Conservation (phyloP, 2,113 vertebrate genomes). For the Etheostoma cragini region DNA sequence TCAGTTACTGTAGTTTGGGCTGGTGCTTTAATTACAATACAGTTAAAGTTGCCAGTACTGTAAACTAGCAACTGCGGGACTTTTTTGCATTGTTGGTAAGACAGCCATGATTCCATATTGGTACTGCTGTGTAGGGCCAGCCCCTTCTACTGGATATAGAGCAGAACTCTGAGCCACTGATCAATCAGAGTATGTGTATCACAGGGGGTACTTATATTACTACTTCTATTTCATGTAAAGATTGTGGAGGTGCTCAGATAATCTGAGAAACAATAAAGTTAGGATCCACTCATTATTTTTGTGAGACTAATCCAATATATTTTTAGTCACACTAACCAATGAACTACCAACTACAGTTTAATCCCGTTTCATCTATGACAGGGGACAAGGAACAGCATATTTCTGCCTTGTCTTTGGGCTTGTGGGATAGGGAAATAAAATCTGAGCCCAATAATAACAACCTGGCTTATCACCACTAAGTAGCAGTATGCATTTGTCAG, state of each 20-base stretch:
- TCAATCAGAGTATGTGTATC: too few relatives aligned
- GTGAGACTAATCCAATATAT: background rate
- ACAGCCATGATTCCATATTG: background rate
- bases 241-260: too few relatives aligned
- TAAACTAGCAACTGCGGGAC: background rate
- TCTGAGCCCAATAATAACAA: background rate
- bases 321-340: background rate
- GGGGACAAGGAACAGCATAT: background rate
- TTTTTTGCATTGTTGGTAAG: background rate
- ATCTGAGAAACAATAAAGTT: too few relatives aligned
- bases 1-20: background rate
- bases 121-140: background rate
- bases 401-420: background rate
- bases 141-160: background rate
- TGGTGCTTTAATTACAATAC: background rate
- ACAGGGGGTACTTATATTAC: too few relatives aligned
- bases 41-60: background rate
- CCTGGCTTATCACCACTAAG: background rate
- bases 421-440: background rate
- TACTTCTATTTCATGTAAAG: too few relatives aligned
- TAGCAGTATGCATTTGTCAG: background rate
- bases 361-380: background rate
- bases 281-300: background rate
- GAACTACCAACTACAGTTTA: background rate
- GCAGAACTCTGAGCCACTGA: background rate